Percentiles rank a stretch among this genome's conserved stretches.
These are phyloP conservation scores for Scaptomyza parva DNA, from an alignment of 2,888 invertebrate species.

Conservation along the genomic window DNA sequence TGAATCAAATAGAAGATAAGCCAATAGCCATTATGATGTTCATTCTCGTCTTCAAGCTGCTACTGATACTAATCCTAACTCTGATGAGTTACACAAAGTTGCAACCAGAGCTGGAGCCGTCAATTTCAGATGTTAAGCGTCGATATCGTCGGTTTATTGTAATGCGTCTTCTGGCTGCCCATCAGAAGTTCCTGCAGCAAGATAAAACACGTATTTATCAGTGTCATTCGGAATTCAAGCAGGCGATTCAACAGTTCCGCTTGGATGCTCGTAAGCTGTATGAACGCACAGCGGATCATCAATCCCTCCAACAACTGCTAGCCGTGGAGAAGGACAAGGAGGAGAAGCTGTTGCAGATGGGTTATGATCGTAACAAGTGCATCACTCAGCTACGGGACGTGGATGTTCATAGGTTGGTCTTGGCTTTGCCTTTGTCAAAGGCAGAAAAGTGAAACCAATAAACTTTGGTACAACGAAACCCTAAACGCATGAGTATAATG, in stretches of 20 bases:
- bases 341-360: conserved; percentile 42
- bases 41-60: conserved; percentile 39
- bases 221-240: conserved; percentile 57
- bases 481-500: neutral
- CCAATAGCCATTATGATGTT: conserved; percentile 45
- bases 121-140: conserved; percentile 66
- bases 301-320: conserved; percentile 73
- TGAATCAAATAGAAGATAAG: conserved; percentile 22
- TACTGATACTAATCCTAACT: conserved; percentile 32
- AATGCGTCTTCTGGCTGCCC: conserved; percentile 78
- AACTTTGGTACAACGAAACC: neutral
- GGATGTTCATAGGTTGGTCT: conserved; percentile 55
- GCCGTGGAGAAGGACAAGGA: conserved; percentile 63
- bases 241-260: conserved; percentile 78
- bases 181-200: conserved; percentile 55
- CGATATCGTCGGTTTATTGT: conserved; percentile 81
- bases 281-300: conserved; percentile 69
- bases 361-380: conserved; percentile 36
- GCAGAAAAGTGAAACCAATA: conserved; percentile 5
- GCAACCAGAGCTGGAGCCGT: neutral
- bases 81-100: conserved; percentile 34
- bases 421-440: conserved; percentile 34
- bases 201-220: neutral
- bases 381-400: conserved; percentile 37
- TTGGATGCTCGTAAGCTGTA: conserved; percentile 77